phyloP scores from a whole-genome alignment of 2,888 invertebrate genomes.

The Drosophila borealis region DNA sequence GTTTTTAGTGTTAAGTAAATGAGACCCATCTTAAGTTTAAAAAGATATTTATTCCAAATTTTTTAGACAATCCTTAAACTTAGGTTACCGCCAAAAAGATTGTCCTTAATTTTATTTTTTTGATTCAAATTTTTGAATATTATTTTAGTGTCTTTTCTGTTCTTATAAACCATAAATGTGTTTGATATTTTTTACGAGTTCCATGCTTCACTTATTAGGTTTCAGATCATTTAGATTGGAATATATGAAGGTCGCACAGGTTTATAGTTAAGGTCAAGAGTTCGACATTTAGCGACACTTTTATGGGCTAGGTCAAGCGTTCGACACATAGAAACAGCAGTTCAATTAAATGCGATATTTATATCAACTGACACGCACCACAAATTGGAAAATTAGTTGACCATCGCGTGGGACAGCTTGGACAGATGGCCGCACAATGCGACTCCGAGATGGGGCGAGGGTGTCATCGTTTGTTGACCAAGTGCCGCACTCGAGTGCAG shows the following conservation, averaged over 20 bases:
- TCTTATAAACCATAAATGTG: not conserved
- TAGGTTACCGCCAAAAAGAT: no score
- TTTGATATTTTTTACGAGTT: not conserved
- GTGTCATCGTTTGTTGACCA: not conserved
- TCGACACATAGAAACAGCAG: constrained; percentile 51
- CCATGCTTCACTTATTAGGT: constrained; percentile 12
- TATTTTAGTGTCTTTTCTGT: not conserved
- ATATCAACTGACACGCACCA: constrained; percentile 69
- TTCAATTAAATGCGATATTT: constrained; percentile 76
- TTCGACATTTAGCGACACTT: no score
- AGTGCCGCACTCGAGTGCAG: constrained; percentile 4
- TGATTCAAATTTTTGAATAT: no score
- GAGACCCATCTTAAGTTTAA: no score
- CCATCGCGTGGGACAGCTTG: constrained; percentile 25
- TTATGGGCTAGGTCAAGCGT: constrained; percentile 36
- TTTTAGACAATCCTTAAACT: no score
- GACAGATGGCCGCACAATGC: constrained; percentile 19
- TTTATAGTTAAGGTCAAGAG: constrained; percentile 41
- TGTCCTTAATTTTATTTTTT: no score
- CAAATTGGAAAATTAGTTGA: constrained; percentile 69
- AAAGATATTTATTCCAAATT: no score
- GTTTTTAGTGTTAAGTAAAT: no score
- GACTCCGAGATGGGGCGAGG: not conserved
- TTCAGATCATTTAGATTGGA: constrained; percentile 43
- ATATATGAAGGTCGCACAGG: constrained; percentile 38